Evolutionary conservation across 2,113 vertebrate genomes (phyloP).

Genomic region (Ia io): DNA sequence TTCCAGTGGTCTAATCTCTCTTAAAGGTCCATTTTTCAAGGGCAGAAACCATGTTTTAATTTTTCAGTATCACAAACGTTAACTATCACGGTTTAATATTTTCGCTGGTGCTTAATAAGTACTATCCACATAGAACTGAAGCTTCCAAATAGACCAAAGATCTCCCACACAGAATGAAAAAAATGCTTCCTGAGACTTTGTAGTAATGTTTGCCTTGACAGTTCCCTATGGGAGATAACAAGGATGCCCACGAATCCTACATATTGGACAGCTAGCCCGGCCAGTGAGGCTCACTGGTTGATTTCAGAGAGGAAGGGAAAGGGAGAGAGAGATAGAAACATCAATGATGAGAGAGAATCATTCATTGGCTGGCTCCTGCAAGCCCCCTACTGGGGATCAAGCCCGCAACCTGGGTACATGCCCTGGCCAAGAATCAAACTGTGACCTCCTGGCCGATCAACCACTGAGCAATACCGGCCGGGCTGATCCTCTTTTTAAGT

Average conservation of each 20-base stretch:
- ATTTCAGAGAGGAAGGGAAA: no score
- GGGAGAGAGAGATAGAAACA: no score
- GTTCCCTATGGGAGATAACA: background rate
- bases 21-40: conserved; percentile 35
- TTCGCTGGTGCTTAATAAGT: conserved; percentile 31
- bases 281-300: no score
- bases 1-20: background rate
- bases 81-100: conserved; percentile 10
- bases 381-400: no score
- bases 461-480: no score
- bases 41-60: conserved; percentile 36
- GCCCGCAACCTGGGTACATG: no score
- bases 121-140: background rate
- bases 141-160: conserved; percentile 38
- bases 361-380: no score
- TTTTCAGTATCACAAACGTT: background rate
- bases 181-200: background rate
- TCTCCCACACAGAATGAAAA: background rate
- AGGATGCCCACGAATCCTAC: background rate
- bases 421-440: no score
- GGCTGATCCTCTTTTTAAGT: background rate
- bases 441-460: no score
- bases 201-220: background rate
- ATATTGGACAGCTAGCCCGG: background rate
- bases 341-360: no score